A percentile compares a stretch with the other conserved stretches of the same genome.
These are phyloP conservation scores for Aselliscus stoliczkanus DNA, from an alignment of 2,797 vertebrate species.

Conservation along the genomic window DNA sequence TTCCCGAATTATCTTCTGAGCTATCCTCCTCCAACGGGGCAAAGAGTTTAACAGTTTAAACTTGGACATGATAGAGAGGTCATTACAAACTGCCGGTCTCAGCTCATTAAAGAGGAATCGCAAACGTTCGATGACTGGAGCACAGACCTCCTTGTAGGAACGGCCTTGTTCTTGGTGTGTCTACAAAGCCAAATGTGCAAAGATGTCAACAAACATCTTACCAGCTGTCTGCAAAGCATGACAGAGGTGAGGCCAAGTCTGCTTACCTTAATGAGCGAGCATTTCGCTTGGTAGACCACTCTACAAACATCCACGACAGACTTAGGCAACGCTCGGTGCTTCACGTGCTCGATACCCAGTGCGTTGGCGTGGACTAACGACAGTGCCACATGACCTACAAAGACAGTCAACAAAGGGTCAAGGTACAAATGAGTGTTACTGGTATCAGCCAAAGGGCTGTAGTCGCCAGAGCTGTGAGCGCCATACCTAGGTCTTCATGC, in stretches of 20 bases:
- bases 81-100: constrained; percentile 95
- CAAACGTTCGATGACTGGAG: constrained; percentile 96
- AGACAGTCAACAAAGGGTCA: neutral
- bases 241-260: neutral
- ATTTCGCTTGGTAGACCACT: constrained; percentile 98
- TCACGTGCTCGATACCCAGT: constrained; percentile 94
- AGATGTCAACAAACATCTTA: neutral
- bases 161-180: constrained; percentile 99
- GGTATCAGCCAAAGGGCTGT: neutral
- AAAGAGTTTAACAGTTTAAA: constrained; percentile 94
- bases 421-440: neutral
- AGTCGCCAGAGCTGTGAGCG: neutral
- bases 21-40: constrained; percentile 95
- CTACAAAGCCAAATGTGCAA: constrained; percentile 77
- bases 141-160: constrained; percentile 99
- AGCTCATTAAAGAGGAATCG: constrained; percentile 97
- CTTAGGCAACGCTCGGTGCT: constrained; percentile 93
- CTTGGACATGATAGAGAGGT: constrained; percentile 95
- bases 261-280: constrained; percentile 96
- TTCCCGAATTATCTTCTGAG: constrained; percentile 95
- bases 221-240: neutral
- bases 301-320: constrained; percentile 97
- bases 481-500: constrained; percentile 96
- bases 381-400: constrained; percentile 92
- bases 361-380: constrained; percentile 93